Evolutionary conservation across 2,888 invertebrate genomes (phyloP).

Genomic region (Sarcophaga carnaria): DNA sequence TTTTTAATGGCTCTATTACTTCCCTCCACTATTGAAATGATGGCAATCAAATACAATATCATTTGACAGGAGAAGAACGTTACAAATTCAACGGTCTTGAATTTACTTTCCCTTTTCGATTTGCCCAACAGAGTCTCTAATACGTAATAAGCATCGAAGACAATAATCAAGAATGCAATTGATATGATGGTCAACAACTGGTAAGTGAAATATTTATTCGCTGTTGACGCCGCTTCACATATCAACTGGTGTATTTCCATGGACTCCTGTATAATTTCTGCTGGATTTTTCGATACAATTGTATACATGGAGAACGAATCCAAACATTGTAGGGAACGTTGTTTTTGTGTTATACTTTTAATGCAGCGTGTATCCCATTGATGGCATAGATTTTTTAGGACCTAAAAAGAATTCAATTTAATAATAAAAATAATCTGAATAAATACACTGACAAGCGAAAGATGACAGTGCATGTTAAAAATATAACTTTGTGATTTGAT

Average conservation of each 20-base stretch:
- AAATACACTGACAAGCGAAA: too few species aligned
- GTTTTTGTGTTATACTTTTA: conserved; percentile 73
- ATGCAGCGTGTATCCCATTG: conserved; percentile 77
- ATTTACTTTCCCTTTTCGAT: conserved; percentile 79
- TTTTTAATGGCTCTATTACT: conserved; percentile 81
- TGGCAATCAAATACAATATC: conserved; percentile 80
- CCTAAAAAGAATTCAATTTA: conserved; percentile 71
- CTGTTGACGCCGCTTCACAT: conserved; percentile 81
- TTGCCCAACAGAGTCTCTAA: conserved; percentile 80
- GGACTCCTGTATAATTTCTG: conserved; percentile 80
- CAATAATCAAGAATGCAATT: conserved; percentile 81
- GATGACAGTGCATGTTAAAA: too few species aligned
- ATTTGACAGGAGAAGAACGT: conserved; percentile 81
- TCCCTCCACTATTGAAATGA: conserved; percentile 81
- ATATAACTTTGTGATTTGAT: too few species aligned
- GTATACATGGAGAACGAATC: conserved; percentile 81
- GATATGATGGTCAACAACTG: conserved; percentile 81
- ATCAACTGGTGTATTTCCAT: conserved; percentile 81
- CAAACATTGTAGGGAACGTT: conserved; percentile 78
- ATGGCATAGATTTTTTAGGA: conserved; percentile 78
- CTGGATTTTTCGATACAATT: conserved; percentile 79
- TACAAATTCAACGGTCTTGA: conserved; percentile 80
- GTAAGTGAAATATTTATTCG: conserved; percentile 81
- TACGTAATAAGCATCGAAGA: conserved; percentile 82
- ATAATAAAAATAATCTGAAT: too few species aligned